phyloP scores from a whole-genome alignment of 2,888 invertebrate species.

The Blastobasis adustella region DNA sequence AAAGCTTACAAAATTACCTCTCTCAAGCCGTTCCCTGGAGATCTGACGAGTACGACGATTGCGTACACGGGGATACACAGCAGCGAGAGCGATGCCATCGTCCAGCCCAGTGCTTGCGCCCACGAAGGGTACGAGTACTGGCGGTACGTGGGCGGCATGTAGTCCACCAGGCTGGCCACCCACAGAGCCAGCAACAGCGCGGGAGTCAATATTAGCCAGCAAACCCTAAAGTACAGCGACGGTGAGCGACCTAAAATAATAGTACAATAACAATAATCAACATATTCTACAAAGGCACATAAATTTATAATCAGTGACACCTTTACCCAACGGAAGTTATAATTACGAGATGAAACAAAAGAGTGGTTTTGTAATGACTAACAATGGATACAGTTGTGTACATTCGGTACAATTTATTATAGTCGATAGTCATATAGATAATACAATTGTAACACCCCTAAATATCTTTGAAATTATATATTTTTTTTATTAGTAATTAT shows the following conservation, averaged over 20 bases:
- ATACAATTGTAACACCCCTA: too few relatives aligned
- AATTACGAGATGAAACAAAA: too few relatives aligned
- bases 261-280: too few relatives aligned
- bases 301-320: too few relatives aligned
- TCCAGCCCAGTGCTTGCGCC: conserved; percentile 92
- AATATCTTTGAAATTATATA: too few relatives aligned
- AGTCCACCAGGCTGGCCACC: conserved; percentile 92
- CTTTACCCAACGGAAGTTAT: too few relatives aligned
- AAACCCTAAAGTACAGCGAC: conserved; percentile 86
- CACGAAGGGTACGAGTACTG: conserved; percentile 89
- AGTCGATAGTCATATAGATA: neutral
- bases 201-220: conserved; percentile 90
- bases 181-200: conserved; percentile 88
- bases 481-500: too few relatives aligned
- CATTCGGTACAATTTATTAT: neutral
- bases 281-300: too few relatives aligned
- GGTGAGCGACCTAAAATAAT: conserved; percentile 73
- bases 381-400: too few relatives aligned
- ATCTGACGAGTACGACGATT: conserved; percentile 79
- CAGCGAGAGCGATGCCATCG: conserved; percentile 87
- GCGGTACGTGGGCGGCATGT: conserved; percentile 88
- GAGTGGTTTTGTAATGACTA: too few relatives aligned
- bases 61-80: conserved; percentile 91
- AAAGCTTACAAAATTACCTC: conserved; percentile 72
- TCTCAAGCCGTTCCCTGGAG: conserved; percentile 81